Evolutionary conservation across 2,797 vertebrate genomes (phyloP).

Genomic region (Cyclura pinguis): DNA sequence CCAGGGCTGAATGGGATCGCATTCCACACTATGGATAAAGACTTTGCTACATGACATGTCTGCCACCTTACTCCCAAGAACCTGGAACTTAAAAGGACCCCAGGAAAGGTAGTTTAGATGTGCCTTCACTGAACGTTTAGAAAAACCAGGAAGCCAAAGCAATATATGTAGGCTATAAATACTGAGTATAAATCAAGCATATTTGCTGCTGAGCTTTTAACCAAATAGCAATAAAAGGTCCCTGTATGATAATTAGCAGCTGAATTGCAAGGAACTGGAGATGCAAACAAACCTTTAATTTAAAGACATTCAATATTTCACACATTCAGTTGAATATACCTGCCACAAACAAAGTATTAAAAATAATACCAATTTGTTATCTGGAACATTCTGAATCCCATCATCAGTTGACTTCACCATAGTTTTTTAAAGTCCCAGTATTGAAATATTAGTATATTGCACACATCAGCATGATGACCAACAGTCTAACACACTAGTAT

Average conservation of each 20-base stretch:
- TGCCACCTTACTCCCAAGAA: neutral
- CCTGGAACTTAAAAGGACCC: neutral
- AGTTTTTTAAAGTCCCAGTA: constrained; percentile 21
- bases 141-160: neutral
- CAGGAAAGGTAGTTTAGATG: neutral
- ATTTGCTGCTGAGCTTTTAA: neutral
- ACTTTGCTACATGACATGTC: neutral
- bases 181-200: neutral
- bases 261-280: neutral
- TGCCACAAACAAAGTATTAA: constrained; percentile 31
- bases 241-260: neutral
- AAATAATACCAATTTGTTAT: constrained; percentile 74
- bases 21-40: neutral
- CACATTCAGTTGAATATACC: neutral
- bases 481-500: constrained; percentile 18
- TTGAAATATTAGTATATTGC: constrained; percentile 48
- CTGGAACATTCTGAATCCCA: constrained; percentile 37
- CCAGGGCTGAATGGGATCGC: neutral
- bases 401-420: constrained; percentile 43
- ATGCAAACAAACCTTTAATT: neutral
- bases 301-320: neutral
- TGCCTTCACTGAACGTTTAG: neutral
- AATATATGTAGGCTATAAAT: neutral
- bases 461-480: constrained; percentile 27
- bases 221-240: neutral